Conservation (phyloP, 2,888 invertebrate species). For the Quadroppia sp. region DNA sequence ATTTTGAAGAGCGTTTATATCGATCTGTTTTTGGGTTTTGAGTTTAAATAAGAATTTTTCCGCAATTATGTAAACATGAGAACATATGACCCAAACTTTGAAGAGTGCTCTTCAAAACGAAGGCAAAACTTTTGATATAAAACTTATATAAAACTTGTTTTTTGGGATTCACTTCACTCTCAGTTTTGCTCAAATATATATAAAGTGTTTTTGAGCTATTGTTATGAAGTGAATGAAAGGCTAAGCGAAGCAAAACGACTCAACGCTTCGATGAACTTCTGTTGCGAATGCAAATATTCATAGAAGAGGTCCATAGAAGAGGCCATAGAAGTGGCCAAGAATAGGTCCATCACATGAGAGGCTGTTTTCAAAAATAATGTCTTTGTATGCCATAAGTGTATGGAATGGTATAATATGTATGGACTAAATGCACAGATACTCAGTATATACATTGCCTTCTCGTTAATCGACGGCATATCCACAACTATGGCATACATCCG, state of each 20-base stretch:
- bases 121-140: too few relatives aligned
- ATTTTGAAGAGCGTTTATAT: not conserved
- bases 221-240: conserved; percentile 12
- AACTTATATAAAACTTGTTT: not conserved
- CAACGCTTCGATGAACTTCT: conserved; percentile 31
- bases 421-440: too few relatives aligned
- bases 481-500: conserved; percentile 8
- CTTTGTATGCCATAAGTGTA: conserved; percentile 7
- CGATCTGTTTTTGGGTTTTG: not conserved
- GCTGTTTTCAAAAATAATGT: not conserved
- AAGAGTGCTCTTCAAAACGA: not conserved
- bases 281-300: conserved; percentile 33
- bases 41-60: not conserved
- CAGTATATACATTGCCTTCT: conserved; percentile 1
- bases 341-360: not conserved
- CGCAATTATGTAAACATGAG: conserved; percentile 14
- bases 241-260: conserved; percentile 36
- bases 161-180: not conserved
- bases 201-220: conserved; percentile 9
- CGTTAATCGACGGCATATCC: not conserved
- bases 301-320: not conserved
- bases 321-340: not conserved
- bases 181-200: conserved; percentile 1
- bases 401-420: too few relatives aligned
- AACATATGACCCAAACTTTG: not conserved